Conservation (phyloP, 2,113 vertebrate genomes). For the zebrafish (Danio rerio) region GRCz12tu NC_133185.1:17792001-17792500, state of each 20-base stretch:
- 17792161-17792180: constrained; percentile 94
- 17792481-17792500: too few relatives aligned
- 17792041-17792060: constrained; percentile 13
- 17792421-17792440: too few relatives aligned
- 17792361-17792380: background rate
- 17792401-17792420: too few relatives aligned
- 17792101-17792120: constrained; percentile 14
- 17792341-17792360: background rate
- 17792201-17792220: constrained; percentile 95
- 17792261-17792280: constrained; percentile 97
- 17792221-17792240: constrained; percentile 98
- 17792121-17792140: constrained; percentile 42
- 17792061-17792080: constrained; percentile 8
- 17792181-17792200: constrained; percentile 96
- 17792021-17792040: constrained; percentile 27
- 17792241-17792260: constrained; percentile 98
- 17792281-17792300: constrained; percentile 99
- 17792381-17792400: too few relatives aligned
- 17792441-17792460: too few relatives aligned
- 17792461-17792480: too few relatives aligned
- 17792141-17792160: constrained; percentile 87
- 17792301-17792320: constrained; percentile 99
- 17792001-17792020: background rate
- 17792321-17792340: constrained; percentile 99
- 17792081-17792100: constrained; percentile 2